Base-by-base conservation (phyloP, 2,888 invertebrate species). In the Harmothoe impar region DNA sequence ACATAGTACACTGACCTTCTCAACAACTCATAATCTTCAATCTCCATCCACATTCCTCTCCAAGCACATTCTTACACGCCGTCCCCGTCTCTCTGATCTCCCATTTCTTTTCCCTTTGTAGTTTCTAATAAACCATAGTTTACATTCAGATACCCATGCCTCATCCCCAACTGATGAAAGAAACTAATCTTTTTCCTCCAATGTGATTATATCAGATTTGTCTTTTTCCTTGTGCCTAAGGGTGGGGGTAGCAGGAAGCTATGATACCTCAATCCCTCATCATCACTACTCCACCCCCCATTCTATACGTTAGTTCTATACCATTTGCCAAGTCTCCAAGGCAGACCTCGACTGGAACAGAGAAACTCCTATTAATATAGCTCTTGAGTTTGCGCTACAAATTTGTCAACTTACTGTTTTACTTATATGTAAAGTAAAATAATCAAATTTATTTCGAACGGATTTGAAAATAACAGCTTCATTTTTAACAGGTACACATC, bases 161-260 rank as follows among this genome's bases (percentile, higher is more conserved):
- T 33, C 33, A 81, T 35, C 81, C 43, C 43, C 43, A 43, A 35
- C 35, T 17, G 81, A 81, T 81, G 25, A 81, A 81, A 81, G 81
- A 81, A 81, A 43, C 35, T 81, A 81, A 81, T 81, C 81, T 81
- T 43, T 43, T 43, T 15, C 20, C 81, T 35, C 81, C 81, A n/a
- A 81, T 81, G 81, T 81, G 81, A 81, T 81, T 81, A 81, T 35
- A 33, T 81, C 35, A 81, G 81, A 81, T 81, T 43, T 81, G 20
- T 25, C 77, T 25, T n/a, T 25, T 29, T 77, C 1, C 77, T 29
- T 31, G 29, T 3, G 43, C 43, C 43, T 43, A 43, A 43, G 43
- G 43, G 43, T 43, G 43, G 43, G 43, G 23, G 3, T n/a, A 15
- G 62, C 23, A n/a, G 23, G 62, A 62, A n/a, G 62, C 25, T 20